Conservation (phyloP, 1,140 invertebrate genomes). For the Zaprionus ornatus region DNA sequence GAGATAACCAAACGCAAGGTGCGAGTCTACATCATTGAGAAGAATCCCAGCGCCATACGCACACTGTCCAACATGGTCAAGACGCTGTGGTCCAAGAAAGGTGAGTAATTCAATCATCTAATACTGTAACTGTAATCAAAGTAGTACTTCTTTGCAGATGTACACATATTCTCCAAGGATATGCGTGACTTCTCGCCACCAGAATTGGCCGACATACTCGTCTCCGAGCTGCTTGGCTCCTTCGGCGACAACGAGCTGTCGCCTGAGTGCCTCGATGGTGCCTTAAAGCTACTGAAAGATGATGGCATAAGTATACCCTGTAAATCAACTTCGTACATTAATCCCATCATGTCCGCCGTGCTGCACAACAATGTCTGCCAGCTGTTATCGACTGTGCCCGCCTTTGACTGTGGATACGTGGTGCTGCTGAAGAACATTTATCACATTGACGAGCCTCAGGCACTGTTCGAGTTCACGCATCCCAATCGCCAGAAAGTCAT, state of each 20-base stretch:
- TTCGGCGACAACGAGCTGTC: conserved; percentile 99
- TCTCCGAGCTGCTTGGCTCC: conserved; percentile 98
- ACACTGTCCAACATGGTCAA: conserved; percentile 92
- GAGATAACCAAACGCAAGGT: conserved; percentile 84
- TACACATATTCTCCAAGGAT: conserved; percentile 92
- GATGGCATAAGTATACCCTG: conserved; percentile 96
- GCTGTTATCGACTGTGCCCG: conserved; percentile 30
- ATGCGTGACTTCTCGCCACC: conserved; percentile 94
- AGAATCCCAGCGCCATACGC: conserved; percentile 98
- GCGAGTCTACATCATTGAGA: conserved; percentile 97
- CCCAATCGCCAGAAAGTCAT: conserved; percentile 88
- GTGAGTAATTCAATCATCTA: conserved; percentile 62
- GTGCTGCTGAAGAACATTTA: conserved; percentile 96
- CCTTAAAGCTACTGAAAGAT: conserved; percentile 93
- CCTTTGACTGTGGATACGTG: conserved; percentile 89
- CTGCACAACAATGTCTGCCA: conserved; percentile 84
- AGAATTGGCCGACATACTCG: conserved; percentile 96
- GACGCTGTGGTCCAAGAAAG: conserved; percentile 91
- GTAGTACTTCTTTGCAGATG: conserved; percentile 68
- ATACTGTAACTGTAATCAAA: not conserved
- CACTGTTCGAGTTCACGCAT: conserved; percentile 95
- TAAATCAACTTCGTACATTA: conserved; percentile 95
- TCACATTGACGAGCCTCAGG: conserved; percentile 91
- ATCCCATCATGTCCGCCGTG: conserved; percentile 88
- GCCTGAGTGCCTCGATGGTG: conserved; percentile 99